Percentiles rank a stretch among this genome's conserved stretches.
Conservation (phyloP, 2,113 vertebrate species). For the Lepus timidus region DNA sequence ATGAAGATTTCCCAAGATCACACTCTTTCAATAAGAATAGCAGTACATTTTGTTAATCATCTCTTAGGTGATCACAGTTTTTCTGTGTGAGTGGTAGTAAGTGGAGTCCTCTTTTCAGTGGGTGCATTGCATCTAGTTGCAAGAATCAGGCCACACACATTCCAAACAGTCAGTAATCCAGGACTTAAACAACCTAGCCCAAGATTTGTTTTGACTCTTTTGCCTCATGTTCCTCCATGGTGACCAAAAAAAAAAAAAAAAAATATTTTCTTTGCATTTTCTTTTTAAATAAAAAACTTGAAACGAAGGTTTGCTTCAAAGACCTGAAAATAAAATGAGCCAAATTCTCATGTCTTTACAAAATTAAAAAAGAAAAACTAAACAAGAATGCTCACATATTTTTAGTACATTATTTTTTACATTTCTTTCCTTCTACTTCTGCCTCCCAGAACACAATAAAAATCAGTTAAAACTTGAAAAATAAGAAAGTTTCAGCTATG, state of each 20-base stretch:
- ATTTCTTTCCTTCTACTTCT: constrained; percentile 3
- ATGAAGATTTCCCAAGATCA: neutral
- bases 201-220: neutral
- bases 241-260: neutral
- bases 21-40: constrained; percentile 14
- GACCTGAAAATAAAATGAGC: neutral
- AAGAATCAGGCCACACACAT: neutral
- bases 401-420: neutral
- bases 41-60: neutral
- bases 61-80: neutral
- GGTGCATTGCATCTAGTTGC: neutral
- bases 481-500: neutral
- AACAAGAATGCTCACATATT: neutral
- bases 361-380: neutral
- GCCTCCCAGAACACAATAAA: neutral
- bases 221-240: neutral
- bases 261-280: neutral
- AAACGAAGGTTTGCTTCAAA: constrained; percentile 34
- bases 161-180: neutral
- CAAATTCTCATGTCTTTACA: neutral
- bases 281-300: neutral
- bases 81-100: neutral
- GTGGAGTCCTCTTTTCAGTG: neutral
- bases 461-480: constrained; percentile 39
- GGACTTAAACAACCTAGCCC: neutral